Conservation (phyloP, 92 coral and sea anemone genomes). For the Paramuricea clavata region DNA sequence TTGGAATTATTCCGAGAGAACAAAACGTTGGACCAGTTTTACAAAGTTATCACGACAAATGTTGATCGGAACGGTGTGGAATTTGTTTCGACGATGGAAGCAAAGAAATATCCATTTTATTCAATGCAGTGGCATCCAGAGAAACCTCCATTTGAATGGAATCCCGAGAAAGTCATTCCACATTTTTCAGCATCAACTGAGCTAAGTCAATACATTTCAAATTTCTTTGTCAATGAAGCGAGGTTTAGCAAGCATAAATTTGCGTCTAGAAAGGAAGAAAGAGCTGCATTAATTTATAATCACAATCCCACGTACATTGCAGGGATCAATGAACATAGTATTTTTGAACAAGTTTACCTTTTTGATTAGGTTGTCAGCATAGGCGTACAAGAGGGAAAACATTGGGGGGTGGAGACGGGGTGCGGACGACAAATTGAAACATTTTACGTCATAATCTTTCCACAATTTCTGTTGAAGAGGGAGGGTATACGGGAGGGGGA, state of each 20-base stretch:
- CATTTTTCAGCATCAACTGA: conserved; percentile 6
- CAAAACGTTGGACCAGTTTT: conserved; percentile 50
- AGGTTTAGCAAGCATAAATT: conserved; percentile 77
- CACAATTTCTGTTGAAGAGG: too few species aligned
- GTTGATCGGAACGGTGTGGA: conserved; percentile 72
- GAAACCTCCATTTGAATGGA: conserved; percentile 48
- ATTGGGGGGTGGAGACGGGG: too few species aligned
- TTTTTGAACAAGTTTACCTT: not conserved
- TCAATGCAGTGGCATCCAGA: conserved; percentile 64
- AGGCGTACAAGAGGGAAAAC: too few species aligned
- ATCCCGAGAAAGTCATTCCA: not conserved
- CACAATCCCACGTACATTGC: conserved; percentile 77
- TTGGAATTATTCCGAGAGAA: conserved; percentile 60
- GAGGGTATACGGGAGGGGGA: too few species aligned
- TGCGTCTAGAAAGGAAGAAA: conserved; percentile 76
- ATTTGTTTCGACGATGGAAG: conserved; percentile 89
- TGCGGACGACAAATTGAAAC: too few species aligned
- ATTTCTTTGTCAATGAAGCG: conserved; percentile 60
- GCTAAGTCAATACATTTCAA: conserved; percentile 44
- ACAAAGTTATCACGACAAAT: conserved; percentile 78
- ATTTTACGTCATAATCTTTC: too few species aligned
- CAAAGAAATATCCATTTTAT: conserved; percentile 60
- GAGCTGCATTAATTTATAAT: conserved; percentile 82
- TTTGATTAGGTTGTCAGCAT: too few species aligned
- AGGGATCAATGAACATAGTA: conserved; percentile 8